Conservation (phyloP, 2,113 vertebrate genomes). For the Pollachius pollachius region DNA sequence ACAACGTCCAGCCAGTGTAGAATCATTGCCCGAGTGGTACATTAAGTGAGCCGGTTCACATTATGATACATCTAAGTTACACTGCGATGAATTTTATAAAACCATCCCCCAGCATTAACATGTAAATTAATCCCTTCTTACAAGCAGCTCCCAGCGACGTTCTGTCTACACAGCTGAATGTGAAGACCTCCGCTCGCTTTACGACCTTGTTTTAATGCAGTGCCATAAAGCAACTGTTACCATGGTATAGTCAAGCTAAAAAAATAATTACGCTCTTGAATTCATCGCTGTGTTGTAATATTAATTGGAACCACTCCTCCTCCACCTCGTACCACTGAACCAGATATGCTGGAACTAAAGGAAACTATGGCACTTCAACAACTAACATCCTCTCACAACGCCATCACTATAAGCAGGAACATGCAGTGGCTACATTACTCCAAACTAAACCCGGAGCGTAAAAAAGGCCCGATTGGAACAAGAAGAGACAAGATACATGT, state of each 20-base stretch:
- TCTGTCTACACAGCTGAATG: conserved; percentile 23
- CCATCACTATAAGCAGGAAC: too few species aligned
- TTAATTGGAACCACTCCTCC: too few species aligned
- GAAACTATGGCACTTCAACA: too few species aligned
- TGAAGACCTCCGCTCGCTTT: not conserved
- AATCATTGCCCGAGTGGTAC: conserved; percentile 40
- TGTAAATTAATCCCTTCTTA: conserved; percentile 53
- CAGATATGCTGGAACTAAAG: too few species aligned
- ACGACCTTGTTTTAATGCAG: conserved; percentile 14
- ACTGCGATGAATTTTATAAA: conserved; percentile 29
- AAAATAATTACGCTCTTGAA: not conserved
- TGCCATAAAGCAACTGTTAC: conserved; percentile 3
- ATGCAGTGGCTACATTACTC: too few species aligned
- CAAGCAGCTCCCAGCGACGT: conserved; percentile 38
- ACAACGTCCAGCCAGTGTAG: conserved; percentile 11
- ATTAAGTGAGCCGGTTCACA: conserved; percentile 47
- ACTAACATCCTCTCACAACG: too few species aligned
- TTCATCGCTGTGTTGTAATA: too few species aligned
- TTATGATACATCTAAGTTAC: conserved; percentile 33
- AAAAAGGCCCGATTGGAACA: too few species aligned
- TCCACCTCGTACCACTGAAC: too few species aligned
- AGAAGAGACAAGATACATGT: too few species aligned
- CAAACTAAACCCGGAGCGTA: too few species aligned
- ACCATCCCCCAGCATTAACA: conserved; percentile 39
- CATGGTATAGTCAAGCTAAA: conserved; percentile 15